Evolutionary conservation across 2,888 invertebrate genomes (phyloP).

Genomic region (Periphyllus acericola): DNA sequence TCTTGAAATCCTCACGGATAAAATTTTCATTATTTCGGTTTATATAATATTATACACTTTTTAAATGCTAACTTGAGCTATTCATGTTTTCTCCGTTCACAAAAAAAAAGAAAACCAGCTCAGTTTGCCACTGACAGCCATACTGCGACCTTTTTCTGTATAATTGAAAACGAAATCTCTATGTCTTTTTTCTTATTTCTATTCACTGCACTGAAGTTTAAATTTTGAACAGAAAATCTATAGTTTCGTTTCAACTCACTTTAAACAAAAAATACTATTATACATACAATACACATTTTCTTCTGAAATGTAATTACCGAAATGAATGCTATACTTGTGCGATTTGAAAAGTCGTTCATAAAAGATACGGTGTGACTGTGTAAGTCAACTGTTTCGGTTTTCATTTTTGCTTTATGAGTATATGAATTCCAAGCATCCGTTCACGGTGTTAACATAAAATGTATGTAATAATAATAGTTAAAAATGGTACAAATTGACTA

Average conservation of each 20-base stretch:
- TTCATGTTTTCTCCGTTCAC: not conserved
- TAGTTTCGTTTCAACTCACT: not conserved
- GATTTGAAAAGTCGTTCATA: too few species aligned
- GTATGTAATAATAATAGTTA: too few species aligned
- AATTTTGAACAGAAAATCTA: not conserved
- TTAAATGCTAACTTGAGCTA: not conserved
- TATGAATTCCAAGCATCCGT: too few species aligned
- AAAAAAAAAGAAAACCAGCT: not conserved
- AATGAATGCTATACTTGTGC: too few species aligned
- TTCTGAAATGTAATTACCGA: too few species aligned
- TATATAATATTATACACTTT: not conserved
- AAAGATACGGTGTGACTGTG: too few species aligned
- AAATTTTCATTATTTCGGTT: not conserved
- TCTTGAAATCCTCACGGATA: not conserved
- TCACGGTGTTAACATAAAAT: too few species aligned
- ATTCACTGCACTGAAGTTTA: not conserved
- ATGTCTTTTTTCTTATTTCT: not conserved
- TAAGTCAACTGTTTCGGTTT: too few species aligned
- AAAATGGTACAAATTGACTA: too few species aligned
- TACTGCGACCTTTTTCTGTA: not conserved
- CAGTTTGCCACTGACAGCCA: slow-evolving; percentile 2
- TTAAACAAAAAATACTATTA: not conserved
- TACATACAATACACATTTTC: too few species aligned
- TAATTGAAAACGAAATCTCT: slow-evolving; percentile 7
- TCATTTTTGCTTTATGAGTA: too few species aligned